phyloP scores from a whole-genome alignment of 2,888 invertebrate genomes.

The Saturnia pavonia region DNA sequence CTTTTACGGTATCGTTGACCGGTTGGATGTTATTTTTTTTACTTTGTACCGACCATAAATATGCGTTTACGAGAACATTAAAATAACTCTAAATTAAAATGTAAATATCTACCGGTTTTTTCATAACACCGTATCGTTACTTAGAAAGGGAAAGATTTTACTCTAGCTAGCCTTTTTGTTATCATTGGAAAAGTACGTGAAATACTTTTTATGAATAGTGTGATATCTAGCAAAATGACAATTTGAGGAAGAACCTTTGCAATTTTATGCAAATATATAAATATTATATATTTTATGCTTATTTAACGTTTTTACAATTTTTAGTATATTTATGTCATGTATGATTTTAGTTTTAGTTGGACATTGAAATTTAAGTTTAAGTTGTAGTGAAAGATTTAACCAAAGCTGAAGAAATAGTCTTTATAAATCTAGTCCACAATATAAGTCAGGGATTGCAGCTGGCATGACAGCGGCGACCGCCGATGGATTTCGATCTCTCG shows the following conservation, averaged over 20 bases:
- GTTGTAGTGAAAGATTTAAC: neutral
- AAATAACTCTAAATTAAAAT: conserved; percentile 8
- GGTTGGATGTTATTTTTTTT: conserved; percentile 35
- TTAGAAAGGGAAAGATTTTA: neutral
- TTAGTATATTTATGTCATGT: neutral
- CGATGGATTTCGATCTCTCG: too few species aligned
- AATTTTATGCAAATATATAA: too few species aligned
- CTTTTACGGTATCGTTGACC: conserved; percentile 47
- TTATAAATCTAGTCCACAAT: neutral
- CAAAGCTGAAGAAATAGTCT: neutral
- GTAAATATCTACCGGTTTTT: neutral
- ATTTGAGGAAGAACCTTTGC: neutral
- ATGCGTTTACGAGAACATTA: conserved; percentile 22
- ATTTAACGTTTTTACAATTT: neutral
- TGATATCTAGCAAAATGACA: neutral
- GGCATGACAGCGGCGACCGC: too few species aligned
- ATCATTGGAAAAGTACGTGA: neutral
- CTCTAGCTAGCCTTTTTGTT: neutral
- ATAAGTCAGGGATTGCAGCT: neutral
- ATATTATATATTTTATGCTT: too few species aligned
- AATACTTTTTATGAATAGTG: neutral
- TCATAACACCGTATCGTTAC: neutral
- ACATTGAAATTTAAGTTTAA: neutral
- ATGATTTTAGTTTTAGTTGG: neutral
- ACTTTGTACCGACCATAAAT: conserved; percentile 29